A percentile compares a stretch with the other conserved stretches of the same genome.
These are phyloP conservation scores for Lepetodrilus schrolli DNA, from an alignment of 2,888 invertebrate genomes.

Conservation along the genomic window DNA sequence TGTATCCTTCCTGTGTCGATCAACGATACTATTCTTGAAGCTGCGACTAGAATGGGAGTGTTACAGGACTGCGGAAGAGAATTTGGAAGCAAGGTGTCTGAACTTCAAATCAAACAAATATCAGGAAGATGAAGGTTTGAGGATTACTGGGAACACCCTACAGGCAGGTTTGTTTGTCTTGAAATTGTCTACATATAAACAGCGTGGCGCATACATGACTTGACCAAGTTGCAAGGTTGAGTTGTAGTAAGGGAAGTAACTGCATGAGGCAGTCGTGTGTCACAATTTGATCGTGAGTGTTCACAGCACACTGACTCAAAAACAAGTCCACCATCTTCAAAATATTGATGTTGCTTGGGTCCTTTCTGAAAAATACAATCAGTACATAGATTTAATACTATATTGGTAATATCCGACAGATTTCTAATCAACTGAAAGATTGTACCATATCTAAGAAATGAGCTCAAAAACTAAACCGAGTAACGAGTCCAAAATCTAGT, in stretches of 20 bases:
- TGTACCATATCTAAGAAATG: too few species aligned
- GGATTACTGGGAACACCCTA: background rate
- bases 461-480: too few species aligned
- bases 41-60: too few species aligned
- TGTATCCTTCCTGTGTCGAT: too few species aligned
- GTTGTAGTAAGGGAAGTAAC: conserved; percentile 78
- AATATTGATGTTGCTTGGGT: conserved; percentile 52
- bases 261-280: conserved; percentile 61
- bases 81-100: too few species aligned
- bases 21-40: too few species aligned
- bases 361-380: conserved; percentile 56
- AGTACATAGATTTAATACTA: too few species aligned
- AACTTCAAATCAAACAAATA: background rate
- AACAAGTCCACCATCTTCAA: conserved; percentile 69
- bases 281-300: conserved; percentile 41
- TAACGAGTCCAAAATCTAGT: too few species aligned
- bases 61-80: too few species aligned
- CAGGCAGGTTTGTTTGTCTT: background rate
- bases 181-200: too few species aligned
- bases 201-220: conserved; percentile 79
- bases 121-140: background rate
- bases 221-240: conserved; percentile 82
- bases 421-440: too few species aligned
- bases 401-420: too few species aligned
- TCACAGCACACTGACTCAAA: conserved; percentile 51